Conservation (phyloP, 2,797 vertebrate species). For the Microctenopoma steveboyesi region DNA sequence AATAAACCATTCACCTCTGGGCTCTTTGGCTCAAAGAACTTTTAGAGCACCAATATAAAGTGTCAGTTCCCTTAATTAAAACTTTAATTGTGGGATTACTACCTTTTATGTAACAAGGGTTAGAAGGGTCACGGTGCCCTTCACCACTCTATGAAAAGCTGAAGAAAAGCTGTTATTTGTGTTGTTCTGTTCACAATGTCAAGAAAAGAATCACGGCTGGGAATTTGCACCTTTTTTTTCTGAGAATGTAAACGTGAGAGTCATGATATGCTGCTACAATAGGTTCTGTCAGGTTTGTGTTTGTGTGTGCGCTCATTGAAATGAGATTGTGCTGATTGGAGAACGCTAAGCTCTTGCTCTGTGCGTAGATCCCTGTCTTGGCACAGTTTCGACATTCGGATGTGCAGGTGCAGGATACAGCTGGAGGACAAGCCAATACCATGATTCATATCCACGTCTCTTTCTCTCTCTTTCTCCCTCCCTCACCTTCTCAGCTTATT, state of each 20-base stretch:
- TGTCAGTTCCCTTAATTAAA: conserved; percentile 87
- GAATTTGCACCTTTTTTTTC: conserved; percentile 68
- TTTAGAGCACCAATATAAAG: conserved; percentile 80
- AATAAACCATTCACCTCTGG: conserved; percentile 82
- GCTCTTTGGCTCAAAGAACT: conserved; percentile 78
- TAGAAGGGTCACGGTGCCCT: conserved; percentile 67
- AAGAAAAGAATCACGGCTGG: conserved; percentile 47
- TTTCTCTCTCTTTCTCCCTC: conserved; percentile 9
- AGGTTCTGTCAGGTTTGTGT: conserved; percentile 24
- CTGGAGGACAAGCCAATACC: conserved; percentile 68
- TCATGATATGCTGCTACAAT: conserved; percentile 52
- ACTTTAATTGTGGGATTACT: conserved; percentile 84
- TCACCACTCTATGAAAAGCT: conserved; percentile 53
- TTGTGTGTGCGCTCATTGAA: conserved; percentile 31
- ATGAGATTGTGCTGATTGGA: conserved; percentile 51
- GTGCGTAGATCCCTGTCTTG: conserved; percentile 48
- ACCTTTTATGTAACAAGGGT: conserved; percentile 77
- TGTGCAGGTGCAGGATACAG: conserved; percentile 80
- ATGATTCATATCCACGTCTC: conserved; percentile 74
- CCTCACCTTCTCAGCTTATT: conserved; percentile 17
- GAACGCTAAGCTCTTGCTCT: conserved; percentile 42
- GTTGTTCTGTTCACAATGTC: conserved; percentile 53
- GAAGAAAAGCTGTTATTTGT: conserved; percentile 75
- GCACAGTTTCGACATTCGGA: conserved; percentile 59
- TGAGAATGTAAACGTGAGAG: conserved; percentile 69